Base-by-base conservation (phyloP, 2,888 invertebrate genomes). In the Oligia fasciuncula region DNA sequence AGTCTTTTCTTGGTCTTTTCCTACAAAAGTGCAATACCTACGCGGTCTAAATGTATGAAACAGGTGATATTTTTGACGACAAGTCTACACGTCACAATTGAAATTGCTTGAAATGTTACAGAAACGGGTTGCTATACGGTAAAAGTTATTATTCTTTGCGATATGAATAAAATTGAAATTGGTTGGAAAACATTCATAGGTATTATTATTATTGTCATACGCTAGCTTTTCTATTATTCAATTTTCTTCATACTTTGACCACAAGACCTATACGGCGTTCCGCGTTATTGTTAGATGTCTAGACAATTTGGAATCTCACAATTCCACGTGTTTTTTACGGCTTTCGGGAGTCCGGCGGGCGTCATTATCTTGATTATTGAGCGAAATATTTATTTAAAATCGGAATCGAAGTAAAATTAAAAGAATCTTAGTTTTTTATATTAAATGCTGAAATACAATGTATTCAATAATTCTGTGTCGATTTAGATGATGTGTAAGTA, bases 81-180 rank as follows among this genome's bases (percentile, higher is more conserved):
- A 76, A 68, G 46, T 72, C 11, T 57, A 4, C 3, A 43, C 43
- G 19, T 46, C 46, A 62, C 29, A 76, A 68, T n/a, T 73, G 9
- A 40, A 60, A 72, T 75, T 73, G 69, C 69, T 77, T 80, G 66
- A n/a, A 80, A 80, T 63, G 54, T 73, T 63, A 62, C 19, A 60
- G 57, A 63, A 63, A 57, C 29, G 65, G 23, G 49, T 40, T 35
- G n/a, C 62, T 73, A 40, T 72, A n/a, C 9, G 40, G 0, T 54
- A 29, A 57, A 49, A 60, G n/a, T 35, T 77, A 19, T 46, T 65
- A 35, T 54, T 77, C 3, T 13, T 60, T 60, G 4, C 17, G 4
- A 19, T 29, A 46, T 14, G 17, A 35, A 67, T 74, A n/a, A 63
- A 73, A 76, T 67, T 77, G 40, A 70, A 71, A 76, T 63, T 75